A percentile compares a stretch with the other conserved stretches of the same genome.
Evolutionary conservation across 1,140 invertebrate species (phyloP).

Genomic region (Andrena cerasifolii): DNA sequence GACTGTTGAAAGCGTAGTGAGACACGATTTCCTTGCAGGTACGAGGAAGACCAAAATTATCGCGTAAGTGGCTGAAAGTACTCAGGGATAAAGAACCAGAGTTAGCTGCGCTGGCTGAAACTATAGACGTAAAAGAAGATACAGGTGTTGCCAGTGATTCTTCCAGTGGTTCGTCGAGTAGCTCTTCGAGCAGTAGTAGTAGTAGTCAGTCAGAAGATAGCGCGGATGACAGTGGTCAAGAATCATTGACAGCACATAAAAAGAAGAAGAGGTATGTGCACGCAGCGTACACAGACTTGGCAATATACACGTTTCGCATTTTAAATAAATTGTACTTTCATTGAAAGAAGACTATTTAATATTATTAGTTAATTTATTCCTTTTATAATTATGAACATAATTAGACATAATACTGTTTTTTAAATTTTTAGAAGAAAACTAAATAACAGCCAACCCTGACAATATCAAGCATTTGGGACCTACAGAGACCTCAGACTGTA

Average conservation of each 20-base stretch:
- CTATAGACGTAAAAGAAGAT: constrained; percentile 92
- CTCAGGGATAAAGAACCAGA: constrained; percentile 89
- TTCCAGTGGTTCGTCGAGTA: constrained; percentile 94
- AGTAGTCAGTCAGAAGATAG: constrained; percentile 86
- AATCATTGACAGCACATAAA: constrained; percentile 93
- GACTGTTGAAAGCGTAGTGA: background rate
- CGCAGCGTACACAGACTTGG: too few species aligned
- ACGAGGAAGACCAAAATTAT: constrained; percentile 96
- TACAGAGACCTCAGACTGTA: constrained; percentile 80
- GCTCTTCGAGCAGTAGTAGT: constrained; percentile 87
- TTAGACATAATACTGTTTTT: constrained; percentile 71
- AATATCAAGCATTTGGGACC: constrained; percentile 75
- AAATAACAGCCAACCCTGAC: constrained; percentile 81
- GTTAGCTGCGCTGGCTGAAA: constrained; percentile 91
- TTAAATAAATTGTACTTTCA: background rate
- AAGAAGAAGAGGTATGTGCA: constrained; percentile 89
- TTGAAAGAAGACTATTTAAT: constrained; percentile 12
- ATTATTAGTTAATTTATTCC: constrained; percentile 61
- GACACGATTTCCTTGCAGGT: constrained; percentile 68
- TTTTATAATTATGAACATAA: constrained; percentile 56
- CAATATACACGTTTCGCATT: background rate
- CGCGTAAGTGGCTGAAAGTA: constrained; percentile 85
- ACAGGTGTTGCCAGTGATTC: constrained; percentile 97
- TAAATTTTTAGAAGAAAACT: constrained; percentile 81
- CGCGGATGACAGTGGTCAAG: constrained; percentile 91